phyloP scores from a whole-genome alignment of 2,888 invertebrate species.

The Anarsia innoxiella region DNA sequence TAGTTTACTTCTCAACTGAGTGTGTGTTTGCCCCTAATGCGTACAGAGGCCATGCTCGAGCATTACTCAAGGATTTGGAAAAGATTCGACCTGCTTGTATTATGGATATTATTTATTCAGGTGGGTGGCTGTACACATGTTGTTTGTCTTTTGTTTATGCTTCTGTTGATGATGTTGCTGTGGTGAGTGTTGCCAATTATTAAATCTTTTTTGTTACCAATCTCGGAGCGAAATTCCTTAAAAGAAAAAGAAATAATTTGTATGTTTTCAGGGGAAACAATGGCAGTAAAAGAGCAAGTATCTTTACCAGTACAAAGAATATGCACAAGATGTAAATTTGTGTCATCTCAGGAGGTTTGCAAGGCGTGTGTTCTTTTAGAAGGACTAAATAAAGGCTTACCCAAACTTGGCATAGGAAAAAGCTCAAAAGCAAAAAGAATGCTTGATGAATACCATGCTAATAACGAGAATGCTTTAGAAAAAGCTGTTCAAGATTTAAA shows the following conservation, averaged over 20 bases:
- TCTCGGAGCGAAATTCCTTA: too few relatives aligned
- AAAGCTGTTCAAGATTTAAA: slow-evolving; percentile 35
- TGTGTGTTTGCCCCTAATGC: slow-evolving; percentile 99
- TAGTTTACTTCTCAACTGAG: slow-evolving; percentile 99
- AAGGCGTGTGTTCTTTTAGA: slow-evolving; percentile 97
- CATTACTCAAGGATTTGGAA: slow-evolving; percentile 95
- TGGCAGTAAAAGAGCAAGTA: slow-evolving; percentile 87
- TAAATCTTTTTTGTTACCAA: background rate
- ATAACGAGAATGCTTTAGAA: slow-evolving; percentile 18
- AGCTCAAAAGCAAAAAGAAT: slow-evolving; percentile 85
- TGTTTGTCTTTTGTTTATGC: too few relatives aligned
- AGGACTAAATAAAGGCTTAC: slow-evolving; percentile 94
- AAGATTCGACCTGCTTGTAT: slow-evolving; percentile 93
- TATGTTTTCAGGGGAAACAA: slow-evolving; percentile 80
- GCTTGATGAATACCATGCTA: slow-evolving; percentile 71
- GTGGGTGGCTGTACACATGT: too few relatives aligned
- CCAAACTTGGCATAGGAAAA: slow-evolving; percentile 93
- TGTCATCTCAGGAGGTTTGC: slow-evolving; percentile 94
- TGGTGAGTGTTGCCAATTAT: background rate
- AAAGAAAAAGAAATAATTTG: background rate
- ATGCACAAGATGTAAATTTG: slow-evolving; percentile 91
- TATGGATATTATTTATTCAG: slow-evolving; percentile 94
- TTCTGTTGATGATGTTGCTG: too few relatives aligned
- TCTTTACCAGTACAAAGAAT: slow-evolving; percentile 87
- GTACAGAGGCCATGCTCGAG: slow-evolving; percentile 93